phyloP scores from a whole-genome alignment of 2,113 vertebrate genomes.

The Arenaria interpres region DNA sequence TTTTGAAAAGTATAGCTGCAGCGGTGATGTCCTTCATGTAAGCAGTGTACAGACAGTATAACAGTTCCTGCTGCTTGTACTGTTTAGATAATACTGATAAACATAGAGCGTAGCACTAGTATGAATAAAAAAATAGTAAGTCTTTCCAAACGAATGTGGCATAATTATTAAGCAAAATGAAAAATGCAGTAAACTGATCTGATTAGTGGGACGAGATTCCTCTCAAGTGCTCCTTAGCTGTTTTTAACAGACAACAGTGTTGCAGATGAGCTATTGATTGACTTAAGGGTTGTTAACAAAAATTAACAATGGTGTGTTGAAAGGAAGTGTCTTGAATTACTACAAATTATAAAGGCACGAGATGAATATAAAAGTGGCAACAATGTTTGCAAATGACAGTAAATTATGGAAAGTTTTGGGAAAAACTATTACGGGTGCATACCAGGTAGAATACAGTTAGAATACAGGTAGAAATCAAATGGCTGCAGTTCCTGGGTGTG shows the following conservation, averaged over 20 bases:
- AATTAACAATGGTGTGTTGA: background rate
- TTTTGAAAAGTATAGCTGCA: background rate
- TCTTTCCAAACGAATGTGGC: background rate
- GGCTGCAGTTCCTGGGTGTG: too few species aligned
- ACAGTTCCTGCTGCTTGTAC: background rate
- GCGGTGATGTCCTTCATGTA: background rate
- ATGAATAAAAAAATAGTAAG: background rate
- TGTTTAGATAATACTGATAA: accelerated
- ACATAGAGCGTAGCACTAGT: too few species aligned
- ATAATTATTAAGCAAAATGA: background rate
- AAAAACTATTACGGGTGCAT: background rate
- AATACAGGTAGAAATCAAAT: too few species aligned
- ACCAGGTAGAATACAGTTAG: background rate
- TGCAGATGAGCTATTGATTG: background rate
- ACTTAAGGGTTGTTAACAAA: background rate
- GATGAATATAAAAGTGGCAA: background rate
- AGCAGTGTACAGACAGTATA: background rate
- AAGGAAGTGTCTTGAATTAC: background rate
- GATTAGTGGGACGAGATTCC: background rate
- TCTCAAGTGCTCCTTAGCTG: background rate
- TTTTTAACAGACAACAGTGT: background rate
- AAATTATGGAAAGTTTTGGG: background rate
- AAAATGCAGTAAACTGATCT: background rate
- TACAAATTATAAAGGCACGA: background rate
- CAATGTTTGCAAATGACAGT: background rate